Conservation (phyloP, 2,888 invertebrate species). For the Tortricodes alternella region DNA sequence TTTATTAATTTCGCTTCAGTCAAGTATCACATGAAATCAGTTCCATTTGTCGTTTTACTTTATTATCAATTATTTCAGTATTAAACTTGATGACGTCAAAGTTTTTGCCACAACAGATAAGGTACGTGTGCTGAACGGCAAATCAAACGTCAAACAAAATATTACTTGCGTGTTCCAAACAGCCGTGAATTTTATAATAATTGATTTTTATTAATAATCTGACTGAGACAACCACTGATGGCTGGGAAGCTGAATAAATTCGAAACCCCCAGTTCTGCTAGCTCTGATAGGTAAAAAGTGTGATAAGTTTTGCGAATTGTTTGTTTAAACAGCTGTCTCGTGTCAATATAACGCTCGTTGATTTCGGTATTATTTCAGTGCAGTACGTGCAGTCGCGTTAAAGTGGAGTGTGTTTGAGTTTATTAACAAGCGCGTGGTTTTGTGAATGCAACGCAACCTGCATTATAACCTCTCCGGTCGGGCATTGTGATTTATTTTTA, state of each 20-base stretch:
- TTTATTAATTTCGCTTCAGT: neutral
- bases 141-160: conserved; percentile 41
- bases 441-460: conserved; percentile 48
- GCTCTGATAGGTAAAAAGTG: conserved; percentile 92
- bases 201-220: conserved; percentile 19
- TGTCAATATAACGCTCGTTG: conserved; percentile 59
- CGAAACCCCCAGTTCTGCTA: conserved; percentile 94
- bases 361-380: conserved; percentile 57
- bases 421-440: conserved; percentile 38
- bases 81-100: neutral
- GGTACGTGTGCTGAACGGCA: conserved; percentile 43
- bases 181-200: conserved; percentile 50
- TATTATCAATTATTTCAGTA: neutral
- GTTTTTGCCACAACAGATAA: neutral
- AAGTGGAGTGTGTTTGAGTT: conserved; percentile 51
- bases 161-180: conserved; percentile 57
- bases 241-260: conserved; percentile 84
- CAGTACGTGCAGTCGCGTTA: conserved; percentile 49
- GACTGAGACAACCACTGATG: conserved; percentile 57
- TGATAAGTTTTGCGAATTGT: conserved; percentile 63
- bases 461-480: conserved; percentile 69
- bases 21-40: too few species aligned
- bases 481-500: conserved; percentile 78
- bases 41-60: too few species aligned
- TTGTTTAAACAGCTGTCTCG: conserved; percentile 77